phyloP scores from a whole-genome alignment of 2,113 vertebrate species.

The Dendropsophus ebraccatus region DNA sequence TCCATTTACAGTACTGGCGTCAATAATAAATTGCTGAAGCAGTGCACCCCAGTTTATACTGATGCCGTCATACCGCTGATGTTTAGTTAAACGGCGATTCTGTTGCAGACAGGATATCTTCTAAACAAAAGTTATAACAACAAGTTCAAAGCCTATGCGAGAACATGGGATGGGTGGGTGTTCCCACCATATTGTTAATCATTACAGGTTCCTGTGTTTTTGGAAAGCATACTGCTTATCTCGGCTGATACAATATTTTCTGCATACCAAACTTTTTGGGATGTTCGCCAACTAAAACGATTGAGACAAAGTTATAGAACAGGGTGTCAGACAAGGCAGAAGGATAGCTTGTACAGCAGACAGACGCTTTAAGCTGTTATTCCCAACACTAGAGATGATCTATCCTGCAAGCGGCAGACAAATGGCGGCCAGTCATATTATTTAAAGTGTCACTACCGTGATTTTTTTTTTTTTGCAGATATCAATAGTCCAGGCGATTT shows the following conservation, averaged over 20 bases:
- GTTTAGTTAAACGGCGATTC: constrained; percentile 29
- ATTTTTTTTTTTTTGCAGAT: no score
- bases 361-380: background rate
- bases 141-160: constrained; percentile 74
- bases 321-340: constrained; percentile 34
- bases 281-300: constrained; percentile 62
- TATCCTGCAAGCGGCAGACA: background rate
- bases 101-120: constrained; percentile 43
- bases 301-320: constrained; percentile 11
- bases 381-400: background rate
- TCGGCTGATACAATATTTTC: constrained; percentile 69
- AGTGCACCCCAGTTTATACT: background rate
- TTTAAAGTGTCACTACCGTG: background rate
- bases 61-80: background rate
- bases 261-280: constrained; percentile 69
- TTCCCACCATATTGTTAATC: constrained; percentile 71
- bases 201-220: constrained; percentile 75
- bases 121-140: constrained; percentile 76
- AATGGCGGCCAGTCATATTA: background rate
- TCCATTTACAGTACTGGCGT: background rate
- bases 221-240: constrained; percentile 74
- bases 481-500: no score
- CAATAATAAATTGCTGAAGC: background rate
- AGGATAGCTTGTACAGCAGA: background rate
- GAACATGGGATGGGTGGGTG: constrained; percentile 73